A percentile compares a stretch with the other conserved stretches of the same genome.
Evolutionary conservation across 2,888 invertebrate species (phyloP).

Genomic region (Harmothoe impar): DNA sequence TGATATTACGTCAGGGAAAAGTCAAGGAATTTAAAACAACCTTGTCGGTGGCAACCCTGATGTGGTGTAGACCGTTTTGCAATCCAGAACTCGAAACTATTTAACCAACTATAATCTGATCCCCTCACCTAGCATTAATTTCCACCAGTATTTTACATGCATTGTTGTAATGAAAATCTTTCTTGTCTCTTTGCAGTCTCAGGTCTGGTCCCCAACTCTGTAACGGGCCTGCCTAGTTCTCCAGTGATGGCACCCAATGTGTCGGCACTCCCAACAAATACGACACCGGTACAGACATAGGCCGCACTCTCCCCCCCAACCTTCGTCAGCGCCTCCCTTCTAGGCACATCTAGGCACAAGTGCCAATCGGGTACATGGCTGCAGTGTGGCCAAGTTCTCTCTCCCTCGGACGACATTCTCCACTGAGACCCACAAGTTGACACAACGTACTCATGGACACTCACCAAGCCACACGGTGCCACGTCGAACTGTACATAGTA

Average conservation of each 20-base stretch:
- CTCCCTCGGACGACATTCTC: conserved; percentile 40
- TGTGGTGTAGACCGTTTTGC: too few species aligned
- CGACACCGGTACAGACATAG: conserved; percentile 75
- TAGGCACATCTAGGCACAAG: not conserved
- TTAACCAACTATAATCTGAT: too few species aligned
- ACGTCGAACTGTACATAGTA: conserved; percentile 11
- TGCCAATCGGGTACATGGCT: conserved; percentile 28
- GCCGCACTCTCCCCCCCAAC: conserved; percentile 3
- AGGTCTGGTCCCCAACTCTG: conserved; percentile 69
- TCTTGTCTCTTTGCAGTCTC: conserved; percentile 63
- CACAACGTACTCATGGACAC: conserved; percentile 43
- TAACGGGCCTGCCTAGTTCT: conserved; percentile 78
- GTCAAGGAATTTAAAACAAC: too few species aligned
- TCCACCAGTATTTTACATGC: too few species aligned
- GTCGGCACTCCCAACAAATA: conserved; percentile 80
- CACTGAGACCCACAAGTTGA: conserved; percentile 44
- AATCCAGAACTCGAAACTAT: too few species aligned
- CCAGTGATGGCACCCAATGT: conserved; percentile 78
- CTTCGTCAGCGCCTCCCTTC: conserved; percentile 31
- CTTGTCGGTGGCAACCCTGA: too few species aligned
- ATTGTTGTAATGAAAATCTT: too few species aligned
- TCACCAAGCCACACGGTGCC: conserved; percentile 28
- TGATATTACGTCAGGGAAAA: too few species aligned
- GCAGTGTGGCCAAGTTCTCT: conserved; percentile 17
- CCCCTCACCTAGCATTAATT: too few species aligned